Base-by-base conservation (phyloP, 2,888 invertebrate genomes). In the Thysanoteuthis rhombus region DNA sequence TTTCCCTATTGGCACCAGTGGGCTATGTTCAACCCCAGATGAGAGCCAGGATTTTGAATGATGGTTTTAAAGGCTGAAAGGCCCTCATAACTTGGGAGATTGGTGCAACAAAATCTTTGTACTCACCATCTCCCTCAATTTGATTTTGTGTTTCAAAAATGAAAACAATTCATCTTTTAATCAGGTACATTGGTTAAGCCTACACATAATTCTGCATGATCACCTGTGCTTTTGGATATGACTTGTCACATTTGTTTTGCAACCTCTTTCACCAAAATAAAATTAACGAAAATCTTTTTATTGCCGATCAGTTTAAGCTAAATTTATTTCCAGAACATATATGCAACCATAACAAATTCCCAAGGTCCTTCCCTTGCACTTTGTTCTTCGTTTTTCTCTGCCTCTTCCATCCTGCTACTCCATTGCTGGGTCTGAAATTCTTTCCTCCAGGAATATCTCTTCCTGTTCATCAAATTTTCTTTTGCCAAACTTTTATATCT, bases 401-500 rank as follows among this genome's bases (percentile, higher is more conserved):
- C 75, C 10, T n/a, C n/a, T 25, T 75, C 36, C 16, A n/a, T 36
- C 75, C 16, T 36, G 8, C 75, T n/a, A 10, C 36, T n/a, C n/a
- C 75, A n/a, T 75, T 19, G 12, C 36, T 12, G 16, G n/a, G n/a
- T 19, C 58, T 58, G 25, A 32, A 58, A 58, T 58, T 58, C 75
- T n/a, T 75, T 75, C 36, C 75, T n/a, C 75, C 75, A 75, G n/a
- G 75, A 75, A 75, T 75, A 75, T 75, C 75, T 75, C 75, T 75
- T 75, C 75, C 75, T 75, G 75, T 36, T 75, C 75, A n/a, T 75
- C 75, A 75, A 75, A n/a, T 75, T 75, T 75, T 75, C 75, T 75
- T 75, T 75, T n/a, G n/a, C 75, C 75, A 75, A 75, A n/a, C n/a
- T 75, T 75, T 75, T 75, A 75, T 75, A 75, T 75, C 75, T 75